phyloP scores from a whole-genome alignment of 2,888 invertebrate genomes.

The Palloptera scutellata region DNA sequence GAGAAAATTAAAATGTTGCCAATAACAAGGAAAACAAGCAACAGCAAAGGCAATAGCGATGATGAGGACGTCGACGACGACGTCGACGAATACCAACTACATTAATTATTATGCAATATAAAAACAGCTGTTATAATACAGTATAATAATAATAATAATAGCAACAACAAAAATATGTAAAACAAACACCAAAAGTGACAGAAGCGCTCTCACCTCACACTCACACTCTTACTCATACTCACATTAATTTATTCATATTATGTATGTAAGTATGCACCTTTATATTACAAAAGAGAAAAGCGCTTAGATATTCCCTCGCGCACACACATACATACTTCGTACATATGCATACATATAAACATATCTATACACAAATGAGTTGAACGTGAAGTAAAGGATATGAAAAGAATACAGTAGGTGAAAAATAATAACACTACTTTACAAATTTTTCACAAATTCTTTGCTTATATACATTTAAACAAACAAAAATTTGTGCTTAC shows the following conservation, averaged over 20 bases:
- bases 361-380: not conserved
- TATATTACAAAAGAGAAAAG: not conserved
- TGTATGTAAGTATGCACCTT: not conserved
- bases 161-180: conserved; percentile 11
- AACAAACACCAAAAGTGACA: conserved; percentile 1
- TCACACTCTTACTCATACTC: not conserved
- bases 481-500: too few species aligned
- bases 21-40: conserved; percentile 1
- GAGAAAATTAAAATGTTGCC: not conserved
- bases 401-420: too few species aligned
- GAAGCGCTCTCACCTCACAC: conserved; percentile 2
- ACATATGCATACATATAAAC: not conserved
- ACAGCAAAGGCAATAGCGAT: too few species aligned
- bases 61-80: too few species aligned
- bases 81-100: not conserved
- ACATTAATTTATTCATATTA: not conserved
- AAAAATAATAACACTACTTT: too few species aligned
- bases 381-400: too few species aligned
- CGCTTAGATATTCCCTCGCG: conserved; percentile 5
- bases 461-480: too few species aligned
- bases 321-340: not conserved
- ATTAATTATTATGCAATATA: conserved; percentile 28
- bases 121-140: conserved; percentile 17
- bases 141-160: conserved; percentile 5
- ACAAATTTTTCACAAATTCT: too few species aligned